Base-by-base conservation (phyloP, 2,888 invertebrate species). In the Brachypalpus laphriformis region DNA sequence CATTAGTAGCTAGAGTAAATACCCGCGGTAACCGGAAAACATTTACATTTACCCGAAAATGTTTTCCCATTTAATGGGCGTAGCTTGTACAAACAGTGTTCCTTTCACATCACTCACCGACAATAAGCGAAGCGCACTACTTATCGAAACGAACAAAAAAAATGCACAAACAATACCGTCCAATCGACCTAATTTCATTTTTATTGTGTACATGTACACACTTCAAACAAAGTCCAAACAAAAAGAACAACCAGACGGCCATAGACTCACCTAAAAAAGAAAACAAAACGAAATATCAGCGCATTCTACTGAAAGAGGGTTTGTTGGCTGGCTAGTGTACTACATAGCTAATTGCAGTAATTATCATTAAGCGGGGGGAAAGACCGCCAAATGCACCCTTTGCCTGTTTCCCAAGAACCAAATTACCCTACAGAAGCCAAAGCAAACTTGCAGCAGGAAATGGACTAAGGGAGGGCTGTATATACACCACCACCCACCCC, bases 151-250 rank as follows among this genome's bases (percentile, higher is more conserved):
- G 6, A 54, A 63, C 47, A 59, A 42, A 20, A 63, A 57, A 59
- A 42, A 20, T 59, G 8, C 59, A 59, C 47, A 51, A 31, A 78
- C 61, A 56, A 63, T 40, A 40, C 28, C 49, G 22, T 8, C 75
- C 59, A 59, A 61, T 77, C 77, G 82, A 82, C 82, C 82, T 18
- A 77, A 65, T 82, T 81, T 47, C 54, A 14, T 78, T 65, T 51
- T 57, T 51, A 16, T 25, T 42, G 34, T 42, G 25, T 66, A 16
- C 25, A 51, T 45, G 18, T 47, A 71, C 57, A 51, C 37, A 61
- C 71, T 45, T 37, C 45, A 51, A 72, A 34, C 66, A 82, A 71
- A 71, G 51, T 22, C 56, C 40, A 72, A 70, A 59, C 68, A 71
- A 71, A n/a, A 71, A 57, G 56, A 25, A 70, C 54, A 66, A 61